phyloP scores from a whole-genome alignment of 2,888 invertebrate species.

The Gonocerus acuteangulatus region DNA sequence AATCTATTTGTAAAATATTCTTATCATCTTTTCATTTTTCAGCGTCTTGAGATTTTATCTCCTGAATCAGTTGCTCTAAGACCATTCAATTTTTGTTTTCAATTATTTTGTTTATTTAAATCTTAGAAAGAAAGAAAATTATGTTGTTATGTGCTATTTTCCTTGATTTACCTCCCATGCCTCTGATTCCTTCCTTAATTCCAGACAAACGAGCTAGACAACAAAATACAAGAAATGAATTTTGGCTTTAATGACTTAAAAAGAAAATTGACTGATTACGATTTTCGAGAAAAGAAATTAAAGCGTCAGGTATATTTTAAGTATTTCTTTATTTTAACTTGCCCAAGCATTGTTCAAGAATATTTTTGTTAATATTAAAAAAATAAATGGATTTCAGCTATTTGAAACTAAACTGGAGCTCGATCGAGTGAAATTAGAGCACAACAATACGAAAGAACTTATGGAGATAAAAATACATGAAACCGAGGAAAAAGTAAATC shows the following conservation, averaged over 20 bases:
- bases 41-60: too few species aligned
- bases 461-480: constrained; percentile 52
- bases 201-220: constrained; percentile 52
- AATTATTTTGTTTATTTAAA: too few species aligned
- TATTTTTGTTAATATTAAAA: too few species aligned
- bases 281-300: constrained; percentile 33
- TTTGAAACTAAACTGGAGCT: constrained; percentile 34
- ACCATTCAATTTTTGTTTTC: too few species aligned
- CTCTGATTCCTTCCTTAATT: constrained; percentile 28
- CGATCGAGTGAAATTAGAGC: constrained; percentile 42
- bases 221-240: constrained; percentile 57
- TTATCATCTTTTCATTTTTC: too few species aligned
- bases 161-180: too few species aligned
- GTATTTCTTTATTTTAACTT: neutral
- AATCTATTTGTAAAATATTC: too few species aligned
- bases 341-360: neutral
- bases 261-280: constrained; percentile 36
- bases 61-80: too few species aligned
- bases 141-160: too few species aligned
- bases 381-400: constrained; percentile 31
- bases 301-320: constrained; percentile 36
- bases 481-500: constrained; percentile 65
- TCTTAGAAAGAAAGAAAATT: too few species aligned
- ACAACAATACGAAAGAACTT: constrained; percentile 47
- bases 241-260: constrained; percentile 40